These are phyloP conservation scores for Chaetophractus vellerosus DNA, from an alignment of 2,797 vertebrate species.

Conservation along the genomic window DNA sequence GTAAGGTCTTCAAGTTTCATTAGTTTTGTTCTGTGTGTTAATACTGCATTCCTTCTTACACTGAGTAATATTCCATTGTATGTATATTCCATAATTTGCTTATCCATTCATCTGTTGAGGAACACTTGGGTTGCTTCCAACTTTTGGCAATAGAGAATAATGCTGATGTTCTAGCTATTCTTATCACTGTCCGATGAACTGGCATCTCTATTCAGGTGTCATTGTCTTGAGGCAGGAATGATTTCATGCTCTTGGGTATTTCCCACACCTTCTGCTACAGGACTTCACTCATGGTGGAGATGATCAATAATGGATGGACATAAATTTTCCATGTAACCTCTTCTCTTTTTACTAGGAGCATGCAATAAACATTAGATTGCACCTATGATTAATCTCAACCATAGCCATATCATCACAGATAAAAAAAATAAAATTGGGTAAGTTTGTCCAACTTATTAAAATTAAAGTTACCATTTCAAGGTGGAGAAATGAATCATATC, in stretches of 20 bases:
- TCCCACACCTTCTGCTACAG: neutral
- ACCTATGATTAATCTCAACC: neutral
- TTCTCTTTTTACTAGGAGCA: accelerated
- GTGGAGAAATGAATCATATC: neutral
- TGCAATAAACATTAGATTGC: neutral
- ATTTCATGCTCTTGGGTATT: neutral
- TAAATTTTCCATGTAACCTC: neutral
- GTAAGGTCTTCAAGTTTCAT: no score
- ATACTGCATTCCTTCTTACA: no score
- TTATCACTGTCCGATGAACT: neutral
- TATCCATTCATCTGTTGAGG: no score
- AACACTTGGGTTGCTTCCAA: no score
- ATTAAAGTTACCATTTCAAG: conserved; percentile 28
- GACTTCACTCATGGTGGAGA: neutral
- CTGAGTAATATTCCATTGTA: no score
- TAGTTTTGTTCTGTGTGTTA: no score
- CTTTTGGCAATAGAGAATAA: no score
- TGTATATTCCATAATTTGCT: no score
- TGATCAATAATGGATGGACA: neutral
- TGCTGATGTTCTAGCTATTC: no score
- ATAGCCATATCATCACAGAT: neutral
- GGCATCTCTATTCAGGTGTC: neutral
- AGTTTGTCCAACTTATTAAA: neutral
- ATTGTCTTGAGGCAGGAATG: neutral
- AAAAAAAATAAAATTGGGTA: neutral